Evolutionary conservation across 2,888 invertebrate species (phyloP), one percentile per base, ranked within the genome.

Genomic region (Pterostichus madidus): DNA sequence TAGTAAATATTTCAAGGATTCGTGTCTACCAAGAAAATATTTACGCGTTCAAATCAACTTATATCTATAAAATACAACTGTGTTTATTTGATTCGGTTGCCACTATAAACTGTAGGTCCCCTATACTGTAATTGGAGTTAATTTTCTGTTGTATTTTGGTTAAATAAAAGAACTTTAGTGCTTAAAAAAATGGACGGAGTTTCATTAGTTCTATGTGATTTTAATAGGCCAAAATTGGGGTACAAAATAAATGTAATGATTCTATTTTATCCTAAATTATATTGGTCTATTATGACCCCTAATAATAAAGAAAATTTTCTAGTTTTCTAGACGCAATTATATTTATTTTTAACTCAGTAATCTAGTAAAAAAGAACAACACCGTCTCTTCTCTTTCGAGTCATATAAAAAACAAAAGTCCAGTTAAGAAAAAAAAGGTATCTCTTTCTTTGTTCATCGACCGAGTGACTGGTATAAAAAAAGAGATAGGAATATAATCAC

Each of bases 401-500:
- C 53, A 31, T 35, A 15, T 56, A 80, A 59, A 68, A 82, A 82
- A 82, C 82, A 75, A 75, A 15, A 82, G 61, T 80, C 82, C 76
- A 61, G 82, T 82, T 82, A 61, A 61, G 46, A 82, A 82, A 46
- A 76, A 80, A 75, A 81, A 81, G 31, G 31, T 59, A 75, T 82
- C 32, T 8, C 35, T 31, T 11, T 75, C 82, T 46, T 49, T 76
- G 46, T 82, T 32, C 39, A 5, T n/a, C 35, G 13, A 59, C n/a
- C 31, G 73, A 46, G 32, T 32, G 75, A 53, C 56, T 15, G 44
- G 35, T 32, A 44, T 32, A 53, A 75, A 61, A 64, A 82, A 82
- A 49, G 76, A 77, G 77, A 83, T 61, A 73, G 52, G 46, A 11
- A 39, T 83, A 77, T 83, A 83, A 83, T 83, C 83, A 83, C 68